Evolutionary conservation across 1,140 invertebrate species (phyloP), one percentile per base, ranked within the genome.

Genomic region (Drosophila fuyamai): DNA sequence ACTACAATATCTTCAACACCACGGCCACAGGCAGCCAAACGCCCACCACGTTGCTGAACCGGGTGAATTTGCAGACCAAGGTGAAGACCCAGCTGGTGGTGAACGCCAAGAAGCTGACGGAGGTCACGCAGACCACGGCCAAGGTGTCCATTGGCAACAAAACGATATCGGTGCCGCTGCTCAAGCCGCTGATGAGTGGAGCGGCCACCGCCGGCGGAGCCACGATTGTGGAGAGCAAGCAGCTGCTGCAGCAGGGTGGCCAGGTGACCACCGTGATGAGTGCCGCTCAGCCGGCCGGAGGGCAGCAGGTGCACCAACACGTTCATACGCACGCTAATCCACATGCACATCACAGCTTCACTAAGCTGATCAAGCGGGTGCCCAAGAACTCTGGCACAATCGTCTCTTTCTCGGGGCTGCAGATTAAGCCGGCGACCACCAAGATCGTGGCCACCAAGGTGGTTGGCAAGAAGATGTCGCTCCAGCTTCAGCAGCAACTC

Each of bases 101-200:
- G 3, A 90, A 83, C 14, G 75, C 85, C 40, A 92, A 92, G 40
- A 92, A 88, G 55, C 56, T 90, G 29, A 44, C 82, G 10, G 89
- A 91, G 46, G 83, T 90, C 2, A 92, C 83, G 6, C 90, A 92
- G 61, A 90, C 90, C 7, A 91, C 92, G 53, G 91, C 92, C 29
- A 92, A 92, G 23, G 94, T 94, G 13, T 94, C 94, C 4, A 94
- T 94, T 56, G 94, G 94, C 10, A 94, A 94, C 77, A 94, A 94
- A 76, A 94, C 94, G 14, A 95, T 95, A 65, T 94, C 94, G 10
- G 94, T 95, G 35, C 94, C 94, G 7, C 91, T 95, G 41, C 78
- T 94, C n/a, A 94, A 94, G 73, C 94, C 92, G 43, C 75, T 85
- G 5, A 79, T 90, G 27, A 89, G 71, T 27, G 74, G 70, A 5